Conservation (phyloP, 2,113 vertebrate genomes). For the Vanacampus margaritifer region DNA sequence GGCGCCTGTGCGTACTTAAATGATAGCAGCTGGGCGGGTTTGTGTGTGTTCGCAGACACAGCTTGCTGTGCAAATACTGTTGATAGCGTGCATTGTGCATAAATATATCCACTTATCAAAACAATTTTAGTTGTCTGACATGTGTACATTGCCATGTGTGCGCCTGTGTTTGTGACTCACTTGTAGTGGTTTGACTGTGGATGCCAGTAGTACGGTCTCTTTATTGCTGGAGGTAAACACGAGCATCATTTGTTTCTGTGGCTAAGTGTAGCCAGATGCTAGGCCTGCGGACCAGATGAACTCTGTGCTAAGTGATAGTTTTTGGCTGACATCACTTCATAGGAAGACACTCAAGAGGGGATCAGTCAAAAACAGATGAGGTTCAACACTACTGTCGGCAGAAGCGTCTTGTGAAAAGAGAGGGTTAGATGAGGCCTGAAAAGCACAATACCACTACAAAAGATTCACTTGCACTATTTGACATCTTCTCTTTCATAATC, state of each 20-base stretch:
- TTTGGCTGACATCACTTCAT: conserved; percentile 67
- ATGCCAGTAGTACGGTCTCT: conserved; percentile 39
- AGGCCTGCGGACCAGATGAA: conserved; percentile 65
- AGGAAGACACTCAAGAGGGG: conserved; percentile 35
- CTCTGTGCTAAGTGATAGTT: conserved; percentile 60
- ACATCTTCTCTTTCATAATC: conserved; percentile 12
- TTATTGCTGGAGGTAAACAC: conserved; percentile 55
- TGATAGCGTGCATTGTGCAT: not conserved
- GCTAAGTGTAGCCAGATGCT: conserved; percentile 66
- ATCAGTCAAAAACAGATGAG: conserved; percentile 36
- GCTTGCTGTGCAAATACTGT: not conserved
- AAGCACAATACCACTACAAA: conserved; percentile 13
- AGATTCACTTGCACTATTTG: conserved; percentile 11
- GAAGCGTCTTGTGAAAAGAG: conserved; percentile 17
- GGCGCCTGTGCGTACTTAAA: conserved; percentile 14
- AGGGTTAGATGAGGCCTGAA: conserved; percentile 13
- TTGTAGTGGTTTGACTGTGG: conserved; percentile 1
- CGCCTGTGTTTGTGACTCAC: conserved; percentile 12
- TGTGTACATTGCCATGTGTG: conserved; percentile 9
- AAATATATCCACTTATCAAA: conserved; percentile 5
- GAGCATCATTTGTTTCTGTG: conserved; percentile 60
- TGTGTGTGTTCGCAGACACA: conserved; percentile 1
- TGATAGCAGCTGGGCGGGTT: conserved; percentile 37
- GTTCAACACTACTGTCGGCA: conserved; percentile 16
- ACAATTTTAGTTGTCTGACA: conserved; percentile 6